phyloP scores from a whole-genome alignment of 2,797 vertebrate species.

The Podarcis lilfordi region DNA sequence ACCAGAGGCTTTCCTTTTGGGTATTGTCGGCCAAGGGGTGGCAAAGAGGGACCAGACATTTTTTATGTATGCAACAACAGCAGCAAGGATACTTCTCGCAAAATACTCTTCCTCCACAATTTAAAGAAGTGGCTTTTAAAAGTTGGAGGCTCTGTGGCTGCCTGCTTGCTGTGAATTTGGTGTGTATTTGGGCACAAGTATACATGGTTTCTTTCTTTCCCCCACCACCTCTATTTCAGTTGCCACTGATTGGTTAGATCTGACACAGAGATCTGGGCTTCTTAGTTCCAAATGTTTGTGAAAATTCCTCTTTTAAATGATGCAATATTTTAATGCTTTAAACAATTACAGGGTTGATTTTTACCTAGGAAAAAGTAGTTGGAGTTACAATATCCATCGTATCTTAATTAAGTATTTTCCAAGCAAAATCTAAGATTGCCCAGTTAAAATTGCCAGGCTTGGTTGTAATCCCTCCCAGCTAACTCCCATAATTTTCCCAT shows the following conservation, averaged over 20 bases:
- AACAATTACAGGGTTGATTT: background rate
- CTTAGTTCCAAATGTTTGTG: background rate
- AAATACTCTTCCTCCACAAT: background rate
- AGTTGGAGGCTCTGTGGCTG: background rate
- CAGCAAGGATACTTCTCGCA: too few species aligned
- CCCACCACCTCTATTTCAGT: background rate
- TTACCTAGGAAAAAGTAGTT: background rate
- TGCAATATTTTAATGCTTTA: background rate
- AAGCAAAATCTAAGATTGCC: background rate
- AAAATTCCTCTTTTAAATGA: background rate
- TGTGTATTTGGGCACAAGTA: background rate
- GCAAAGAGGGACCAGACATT: too few species aligned
- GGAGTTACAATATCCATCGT: background rate
- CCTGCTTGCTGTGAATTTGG: background rate
- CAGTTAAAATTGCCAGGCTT: background rate
- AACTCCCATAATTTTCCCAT: background rate
- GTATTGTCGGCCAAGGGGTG: too few species aligned
- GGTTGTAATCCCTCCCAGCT: background rate
- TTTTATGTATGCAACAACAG: too few species aligned
- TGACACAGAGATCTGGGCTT: background rate
- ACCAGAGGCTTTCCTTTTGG: too few species aligned
- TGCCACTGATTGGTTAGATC: background rate
- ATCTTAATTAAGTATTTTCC: background rate
- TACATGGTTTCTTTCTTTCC: background rate
- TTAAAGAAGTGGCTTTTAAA: slow-evolving; percentile 25